phyloP scores from a whole-genome alignment of 37 sponge, comb jelly and placozoan species.

The Petrosia ficiformis region DNA sequence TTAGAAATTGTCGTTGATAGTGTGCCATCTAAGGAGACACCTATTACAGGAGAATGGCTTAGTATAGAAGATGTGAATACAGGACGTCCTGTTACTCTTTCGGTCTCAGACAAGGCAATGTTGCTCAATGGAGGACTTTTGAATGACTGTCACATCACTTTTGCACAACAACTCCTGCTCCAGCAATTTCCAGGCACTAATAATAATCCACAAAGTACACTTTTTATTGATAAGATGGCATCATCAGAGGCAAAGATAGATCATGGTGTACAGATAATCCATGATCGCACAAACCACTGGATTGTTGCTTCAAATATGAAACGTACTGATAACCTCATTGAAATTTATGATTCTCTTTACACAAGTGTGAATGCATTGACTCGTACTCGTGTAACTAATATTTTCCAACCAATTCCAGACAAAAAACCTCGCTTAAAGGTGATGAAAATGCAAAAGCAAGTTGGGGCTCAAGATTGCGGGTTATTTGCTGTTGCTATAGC shows the following conservation, averaged over 20 bases:
- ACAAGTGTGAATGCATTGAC: slow-evolving; percentile 22
- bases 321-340: not conserved
- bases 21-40: not conserved
- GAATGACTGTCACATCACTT: slow-evolving; percentile 38
- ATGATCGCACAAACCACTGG: slow-evolving; percentile 41
- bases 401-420: slow-evolving; percentile 4
- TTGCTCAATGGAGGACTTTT: slow-evolving; percentile 5
- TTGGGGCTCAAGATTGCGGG: slow-evolving; percentile 47
- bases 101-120: not conserved
- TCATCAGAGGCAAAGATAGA: not conserved
- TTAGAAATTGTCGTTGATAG: not conserved
- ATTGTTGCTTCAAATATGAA: slow-evolving; percentile 33
- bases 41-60: not conserved
- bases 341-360: slow-evolving; percentile 37
- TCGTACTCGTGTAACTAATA: not conserved
- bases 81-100: not conserved
- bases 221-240: not conserved
- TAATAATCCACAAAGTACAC: slow-evolving; percentile 23
- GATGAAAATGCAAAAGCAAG: slow-evolving; percentile 23
- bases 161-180: slow-evolving; percentile 38
- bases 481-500: slow-evolving; percentile 38
- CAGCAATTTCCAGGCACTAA: slow-evolving; percentile 4
- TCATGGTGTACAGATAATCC: slow-evolving; percentile 25
- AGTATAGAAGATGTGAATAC: not conserved
- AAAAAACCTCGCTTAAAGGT: slow-evolving; percentile 4